These are phyloP conservation scores for Spatula clypeata DNA, from an alignment of 2,797 vertebrate species.

Conservation along the genomic window DNA sequence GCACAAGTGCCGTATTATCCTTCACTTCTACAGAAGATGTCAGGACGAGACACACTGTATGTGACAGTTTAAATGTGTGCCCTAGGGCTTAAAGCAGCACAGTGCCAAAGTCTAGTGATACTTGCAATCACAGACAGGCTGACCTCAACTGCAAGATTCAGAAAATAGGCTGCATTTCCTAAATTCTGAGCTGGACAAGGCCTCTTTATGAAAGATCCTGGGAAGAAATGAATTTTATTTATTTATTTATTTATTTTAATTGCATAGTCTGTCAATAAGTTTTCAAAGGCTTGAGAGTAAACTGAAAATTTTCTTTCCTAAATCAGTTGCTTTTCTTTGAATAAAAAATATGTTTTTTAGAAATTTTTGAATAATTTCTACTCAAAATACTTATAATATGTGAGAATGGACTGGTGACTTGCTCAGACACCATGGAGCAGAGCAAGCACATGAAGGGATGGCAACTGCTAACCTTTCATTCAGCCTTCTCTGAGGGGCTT, in stretches of 20 bases:
- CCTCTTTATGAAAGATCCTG: slow-evolving; percentile 66
- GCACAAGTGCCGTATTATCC: slow-evolving; percentile 74
- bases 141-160: slow-evolving; percentile 59
- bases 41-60: slow-evolving; percentile 72
- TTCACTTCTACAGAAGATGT: slow-evolving; percentile 72
- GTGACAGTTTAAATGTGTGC: slow-evolving; percentile 79
- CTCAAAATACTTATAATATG: neutral
- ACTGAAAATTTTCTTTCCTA: slow-evolving; percentile 8
- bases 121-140: slow-evolving; percentile 57
- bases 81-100: slow-evolving; percentile 66
- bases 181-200: slow-evolving; percentile 73
- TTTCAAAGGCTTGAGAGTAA: slow-evolving; percentile 34
- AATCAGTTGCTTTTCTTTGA: neutral
- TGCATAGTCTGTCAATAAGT: slow-evolving; percentile 30
- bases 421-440: neutral
- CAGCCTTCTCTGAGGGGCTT: neutral
- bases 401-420: neutral
- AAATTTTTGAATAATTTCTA: neutral
- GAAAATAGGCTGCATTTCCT: slow-evolving; percentile 59
- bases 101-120: slow-evolving; percentile 69
- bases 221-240: slow-evolving; percentile 58
- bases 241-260: slow-evolving; percentile 13
- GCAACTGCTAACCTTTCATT: neutral
- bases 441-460: neutral
- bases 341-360: neutral